Base-by-base conservation (phyloP, 2,888 invertebrate species). In the Peribatodes rhomboidaria region DNA sequence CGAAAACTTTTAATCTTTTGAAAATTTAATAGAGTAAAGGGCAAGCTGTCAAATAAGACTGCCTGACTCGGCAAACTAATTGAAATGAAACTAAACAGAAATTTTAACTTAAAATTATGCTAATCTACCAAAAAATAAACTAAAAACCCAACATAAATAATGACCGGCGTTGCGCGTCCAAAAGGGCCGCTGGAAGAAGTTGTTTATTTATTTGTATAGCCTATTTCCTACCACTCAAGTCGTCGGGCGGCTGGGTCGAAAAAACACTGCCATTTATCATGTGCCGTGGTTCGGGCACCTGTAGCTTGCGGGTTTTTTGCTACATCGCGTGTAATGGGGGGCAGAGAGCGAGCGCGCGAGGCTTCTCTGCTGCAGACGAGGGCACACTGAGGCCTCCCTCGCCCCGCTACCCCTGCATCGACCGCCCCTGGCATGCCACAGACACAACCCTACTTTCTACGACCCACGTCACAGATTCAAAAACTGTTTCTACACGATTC, bases 231-330 rank as follows among this genome's bases (percentile, higher is more conserved):
- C 79, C 81, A 78, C 80, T 83, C 77, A 83, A 81, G 77, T 77
- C 73, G 78, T 79, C 73, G 75, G 76, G 73, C 79, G 78, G 78
- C 76, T 73, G 77, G 76, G 68, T 75, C 70, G 78, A 78, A 82
- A 81, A 79, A 83, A 82, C 82, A 86, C 85, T 80, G 80, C 79
- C 79, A 86, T 86, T 83, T 87, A 85, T 85, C 80, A 86, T 85
- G 79, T 73, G 78, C 64, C 74, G 72, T 70, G 74, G 79, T 76
- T 70, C 65, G 69, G 78, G 85, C 89, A 89, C 88, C 88, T 89
- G 88, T 89, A 81, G 89, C 84, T 77, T 83, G 75, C 72, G 63
- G 61, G 76, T 79, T 81, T 84, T 82, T 81, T 81, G 79, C 79
- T 78, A 79, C 82, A 81, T 84, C 83, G 83, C 82, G 82, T 76